A percentile compares a stretch with the other conserved stretches of the same genome.
Evolutionary conservation across 2,888 invertebrate genomes (phyloP).

Genomic region (Aricia artaxerxes): DNA sequence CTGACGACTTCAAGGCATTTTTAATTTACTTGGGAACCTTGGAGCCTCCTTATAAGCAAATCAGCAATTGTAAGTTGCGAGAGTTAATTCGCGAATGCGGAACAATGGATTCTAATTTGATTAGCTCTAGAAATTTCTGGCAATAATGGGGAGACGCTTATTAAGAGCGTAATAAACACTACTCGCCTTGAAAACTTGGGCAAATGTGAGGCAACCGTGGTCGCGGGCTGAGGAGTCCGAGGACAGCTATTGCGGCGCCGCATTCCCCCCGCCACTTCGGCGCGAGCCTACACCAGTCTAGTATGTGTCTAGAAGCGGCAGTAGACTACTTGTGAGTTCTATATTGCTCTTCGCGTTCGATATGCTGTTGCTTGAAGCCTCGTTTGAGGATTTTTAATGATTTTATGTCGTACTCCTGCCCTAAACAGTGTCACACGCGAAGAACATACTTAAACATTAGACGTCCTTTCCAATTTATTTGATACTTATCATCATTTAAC

Average conservation of each 20-base stretch:
- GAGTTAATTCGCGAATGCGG: neutral
- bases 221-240: constrained; percentile 25
- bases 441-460: neutral
- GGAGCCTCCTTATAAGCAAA: neutral
- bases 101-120: neutral
- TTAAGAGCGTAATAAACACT: neutral
- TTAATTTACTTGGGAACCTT: neutral
- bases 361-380: neutral
- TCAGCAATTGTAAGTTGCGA: neutral
- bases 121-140: neutral
- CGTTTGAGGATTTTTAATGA: neutral
- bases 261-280: neutral
- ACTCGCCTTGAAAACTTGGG: neutral
- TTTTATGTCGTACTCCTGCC: neutral
- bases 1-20: neutral
- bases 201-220: neutral
- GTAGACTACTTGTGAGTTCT: neutral
- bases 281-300: neutral
- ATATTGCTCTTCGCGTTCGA: neutral
- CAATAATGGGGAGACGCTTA: neutral
- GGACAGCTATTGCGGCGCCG: constrained; percentile 13
- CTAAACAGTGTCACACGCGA: neutral
- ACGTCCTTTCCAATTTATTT: neutral
- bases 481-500: neutral
- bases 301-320: neutral